A percentile compares a stretch with the other conserved stretches of the same genome.
Conservation (phyloP, 1,140 invertebrate genomes). For the Agrilus planipennis region DNA sequence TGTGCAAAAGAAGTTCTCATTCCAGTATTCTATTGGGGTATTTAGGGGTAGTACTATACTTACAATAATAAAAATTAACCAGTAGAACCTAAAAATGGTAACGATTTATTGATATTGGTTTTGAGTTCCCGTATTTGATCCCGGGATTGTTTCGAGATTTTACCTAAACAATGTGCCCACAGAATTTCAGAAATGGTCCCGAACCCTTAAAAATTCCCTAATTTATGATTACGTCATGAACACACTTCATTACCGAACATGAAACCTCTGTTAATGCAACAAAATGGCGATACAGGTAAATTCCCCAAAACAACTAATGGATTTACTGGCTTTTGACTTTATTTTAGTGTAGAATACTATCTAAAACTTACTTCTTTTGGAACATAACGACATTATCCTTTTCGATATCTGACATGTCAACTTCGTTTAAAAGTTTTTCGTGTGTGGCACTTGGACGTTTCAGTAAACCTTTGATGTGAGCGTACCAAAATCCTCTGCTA, state of each 20-base stretch:
- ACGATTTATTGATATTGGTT: not conserved
- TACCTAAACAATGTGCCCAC: too few relatives aligned
- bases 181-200: not conserved
- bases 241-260: not conserved
- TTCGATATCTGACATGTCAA: constrained; percentile 82
- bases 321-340: too few relatives aligned
- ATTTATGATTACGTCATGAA: not conserved
- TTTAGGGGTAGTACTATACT: constrained; percentile 60
- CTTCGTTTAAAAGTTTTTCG: constrained; percentile 49
- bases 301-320: not conserved
- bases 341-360: not conserved
- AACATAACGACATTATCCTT: constrained; percentile 74
- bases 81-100: constrained; percentile 49
- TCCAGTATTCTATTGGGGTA: constrained; percentile 61
- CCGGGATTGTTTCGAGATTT: too few relatives aligned
- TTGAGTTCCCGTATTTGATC: too few relatives aligned
- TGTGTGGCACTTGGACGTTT: constrained; percentile 59
- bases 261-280: not conserved
- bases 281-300: not conserved
- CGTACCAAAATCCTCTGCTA: constrained; percentile 72
- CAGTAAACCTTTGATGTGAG: constrained; percentile 58
- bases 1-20: constrained; percentile 39
- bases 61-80: constrained; percentile 50
- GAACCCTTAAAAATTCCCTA: not conserved
- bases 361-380: constrained; percentile 54